These are phyloP conservation scores for Rhynchophorus ferrugineus DNA, from an alignment of 1,140 invertebrate genomes.

Conservation along the genomic window DNA sequence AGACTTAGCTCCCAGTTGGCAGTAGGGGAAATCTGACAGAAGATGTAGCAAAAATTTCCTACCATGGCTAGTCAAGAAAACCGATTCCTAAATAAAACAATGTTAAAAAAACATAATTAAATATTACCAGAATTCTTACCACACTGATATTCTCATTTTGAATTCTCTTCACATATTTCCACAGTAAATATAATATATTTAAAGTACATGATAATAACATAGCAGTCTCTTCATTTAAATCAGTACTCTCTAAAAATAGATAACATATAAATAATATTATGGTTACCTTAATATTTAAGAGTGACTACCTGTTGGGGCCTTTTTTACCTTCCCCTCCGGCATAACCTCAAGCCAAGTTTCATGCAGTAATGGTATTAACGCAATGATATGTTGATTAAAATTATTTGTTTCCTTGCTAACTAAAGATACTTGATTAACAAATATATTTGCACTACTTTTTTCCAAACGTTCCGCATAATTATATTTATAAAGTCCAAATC, in stretches of 20 bases:
- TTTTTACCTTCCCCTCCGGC: conserved; percentile 35
- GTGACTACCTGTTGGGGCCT: conserved; percentile 4
- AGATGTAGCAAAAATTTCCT: conserved; percentile 31
- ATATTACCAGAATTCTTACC: conserved; percentile 17
- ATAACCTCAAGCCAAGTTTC: conserved; percentile 67
- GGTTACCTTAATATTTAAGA: no score
- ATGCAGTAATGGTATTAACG: conserved; percentile 60
- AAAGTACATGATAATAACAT: conserved; percentile 31
- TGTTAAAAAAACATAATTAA: conserved; percentile 5
- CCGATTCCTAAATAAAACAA: conserved; percentile 21
- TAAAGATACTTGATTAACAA: no score
- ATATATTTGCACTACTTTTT: no score
- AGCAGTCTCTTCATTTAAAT: conserved; percentile 29
- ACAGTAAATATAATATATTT: conserved; percentile 31
- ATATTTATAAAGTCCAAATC: background rate
- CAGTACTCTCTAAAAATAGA: conserved; percentile 22
- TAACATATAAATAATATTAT: no score
- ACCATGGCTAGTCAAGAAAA: conserved; percentile 25
- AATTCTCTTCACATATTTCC: conserved; percentile 24
- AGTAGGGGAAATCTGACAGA: conserved; percentile 30
- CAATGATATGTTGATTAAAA: conserved; percentile 46
- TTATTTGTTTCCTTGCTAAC: background rate
- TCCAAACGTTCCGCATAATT: no score
- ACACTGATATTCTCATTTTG: conserved; percentile 12
- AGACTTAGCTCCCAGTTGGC: conserved; percentile 14